These are phyloP conservation scores for Drosophila nikananu DNA, from an alignment of 1,140 invertebrate species.

Conservation along the genomic window DNA sequence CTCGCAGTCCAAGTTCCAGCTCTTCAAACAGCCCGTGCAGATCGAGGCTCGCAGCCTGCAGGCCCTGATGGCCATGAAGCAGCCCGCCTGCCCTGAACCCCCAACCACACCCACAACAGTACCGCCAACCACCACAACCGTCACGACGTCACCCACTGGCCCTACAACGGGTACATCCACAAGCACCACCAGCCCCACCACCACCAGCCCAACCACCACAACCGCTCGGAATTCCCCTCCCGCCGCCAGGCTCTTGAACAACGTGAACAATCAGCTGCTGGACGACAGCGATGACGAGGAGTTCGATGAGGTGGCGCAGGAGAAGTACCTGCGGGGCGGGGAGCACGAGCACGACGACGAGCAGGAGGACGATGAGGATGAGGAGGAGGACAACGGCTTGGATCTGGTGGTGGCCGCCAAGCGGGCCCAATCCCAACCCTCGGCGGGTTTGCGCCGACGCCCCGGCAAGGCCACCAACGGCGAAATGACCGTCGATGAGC, in stretches of 20 bases:
- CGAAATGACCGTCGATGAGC: not conserved
- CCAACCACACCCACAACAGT: not conserved
- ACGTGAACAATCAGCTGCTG: not conserved
- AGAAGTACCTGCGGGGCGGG: constrained; percentile 32
- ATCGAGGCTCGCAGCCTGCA: constrained; percentile 43
- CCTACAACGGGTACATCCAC: not conserved
- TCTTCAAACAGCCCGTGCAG: constrained; percentile 25
- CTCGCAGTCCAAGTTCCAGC: constrained; percentile 18
- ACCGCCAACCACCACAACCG: not conserved
- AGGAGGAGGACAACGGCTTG: constrained; percentile 4
- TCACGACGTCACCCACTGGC: accelerated
- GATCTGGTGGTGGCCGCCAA: constrained; percentile 9
- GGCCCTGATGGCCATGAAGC: constrained; percentile 34
- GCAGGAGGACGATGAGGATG: constrained; percentile 11
- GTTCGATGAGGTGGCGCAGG: constrained; percentile 13
- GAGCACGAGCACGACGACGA: constrained; percentile 16
- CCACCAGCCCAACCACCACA: not conserved
- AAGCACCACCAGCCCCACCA: accelerated
- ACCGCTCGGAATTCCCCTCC: not conserved
- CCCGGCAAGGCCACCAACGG: not conserved
- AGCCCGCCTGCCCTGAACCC: not conserved
- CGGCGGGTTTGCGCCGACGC: not conserved
- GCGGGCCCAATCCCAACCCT: not conserved
- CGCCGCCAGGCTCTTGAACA: not conserved
- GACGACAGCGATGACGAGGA: not conserved